phyloP scores from a whole-genome alignment of 2,888 invertebrate genomes.

The Oeneis ivallda region DNA sequence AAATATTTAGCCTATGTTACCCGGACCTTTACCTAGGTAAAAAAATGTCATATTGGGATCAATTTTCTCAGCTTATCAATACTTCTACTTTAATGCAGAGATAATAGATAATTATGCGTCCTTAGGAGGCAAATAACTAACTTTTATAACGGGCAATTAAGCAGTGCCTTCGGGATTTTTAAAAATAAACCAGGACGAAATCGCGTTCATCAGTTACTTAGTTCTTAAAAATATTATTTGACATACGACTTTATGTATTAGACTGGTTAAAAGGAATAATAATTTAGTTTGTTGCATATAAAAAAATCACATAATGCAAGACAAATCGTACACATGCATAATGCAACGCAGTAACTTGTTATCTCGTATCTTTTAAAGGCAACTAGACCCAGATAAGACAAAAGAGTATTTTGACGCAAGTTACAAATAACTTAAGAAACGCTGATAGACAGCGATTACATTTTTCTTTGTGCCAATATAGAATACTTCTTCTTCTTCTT shows the following conservation, averaged over 20 bases:
- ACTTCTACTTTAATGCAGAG: too few relatives aligned
- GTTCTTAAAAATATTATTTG: not conserved
- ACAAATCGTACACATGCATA: conserved; percentile 10
- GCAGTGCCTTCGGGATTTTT: too few relatives aligned
- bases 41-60: too few relatives aligned
- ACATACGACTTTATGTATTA: not conserved
- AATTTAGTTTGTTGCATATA: not conserved
- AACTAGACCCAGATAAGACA: conserved; percentile 14
- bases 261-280: conserved; percentile 6
- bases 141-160: too few relatives aligned
- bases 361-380: not conserved
- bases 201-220: too few relatives aligned
- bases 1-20: too few relatives aligned
- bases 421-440: not conserved
- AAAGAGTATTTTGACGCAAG: conserved; percentile 1
- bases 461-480: not conserved
- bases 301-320: not conserved
- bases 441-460: not conserved
- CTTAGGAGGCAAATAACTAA: too few relatives aligned
- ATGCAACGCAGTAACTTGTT: conserved; percentile 18
- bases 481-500: too few relatives aligned
- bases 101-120: too few relatives aligned
- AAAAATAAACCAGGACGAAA: too few relatives aligned
- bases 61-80: too few relatives aligned
- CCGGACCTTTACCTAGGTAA: too few relatives aligned